Percentiles rank a stretch among this genome's conserved stretches.
Evolutionary conservation across 2,113 vertebrate species (phyloP).

Genomic region (Lampris megalopsis): DNA sequence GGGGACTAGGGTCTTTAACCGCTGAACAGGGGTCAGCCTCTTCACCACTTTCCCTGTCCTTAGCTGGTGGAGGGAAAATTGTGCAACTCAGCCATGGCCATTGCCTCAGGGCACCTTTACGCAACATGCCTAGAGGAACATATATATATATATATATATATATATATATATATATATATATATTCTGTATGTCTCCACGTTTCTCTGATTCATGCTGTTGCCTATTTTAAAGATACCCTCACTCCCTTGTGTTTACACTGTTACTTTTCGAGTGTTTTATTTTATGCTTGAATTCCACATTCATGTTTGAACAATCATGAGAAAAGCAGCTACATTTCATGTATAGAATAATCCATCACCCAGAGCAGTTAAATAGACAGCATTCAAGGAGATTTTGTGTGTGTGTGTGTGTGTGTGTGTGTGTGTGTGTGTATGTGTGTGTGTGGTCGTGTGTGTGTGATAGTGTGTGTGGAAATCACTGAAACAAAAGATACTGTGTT

Average conservation of each 20-base stretch:
- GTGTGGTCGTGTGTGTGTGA: no score
- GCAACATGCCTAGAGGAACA: neutral
- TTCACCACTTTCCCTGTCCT: neutral
- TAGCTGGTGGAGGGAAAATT: neutral
- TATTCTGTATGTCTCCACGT: no score
- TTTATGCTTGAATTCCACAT: neutral
- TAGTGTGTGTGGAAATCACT: neutral
- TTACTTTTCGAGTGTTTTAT: no score
- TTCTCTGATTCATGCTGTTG: no score
- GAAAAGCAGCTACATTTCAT: neutral
- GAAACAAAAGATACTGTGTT: neutral
- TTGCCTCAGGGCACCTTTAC: neutral
- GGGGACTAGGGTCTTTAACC: neutral
- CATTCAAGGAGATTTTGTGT: no score
- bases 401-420: no score
- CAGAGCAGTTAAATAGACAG: no score
- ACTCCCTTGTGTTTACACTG: no score
- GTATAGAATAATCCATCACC: neutral
- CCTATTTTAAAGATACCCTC: no score
- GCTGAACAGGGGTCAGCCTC: constrained; percentile 16
- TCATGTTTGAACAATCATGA: neutral
- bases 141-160: no score
- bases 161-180: no score
- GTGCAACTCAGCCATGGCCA: constrained; percentile 2
- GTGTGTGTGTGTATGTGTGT: no score